These are phyloP conservation scores for Pheosia gnoma DNA, from an alignment of 2,888 invertebrate species.

Conservation along the genomic window DNA sequence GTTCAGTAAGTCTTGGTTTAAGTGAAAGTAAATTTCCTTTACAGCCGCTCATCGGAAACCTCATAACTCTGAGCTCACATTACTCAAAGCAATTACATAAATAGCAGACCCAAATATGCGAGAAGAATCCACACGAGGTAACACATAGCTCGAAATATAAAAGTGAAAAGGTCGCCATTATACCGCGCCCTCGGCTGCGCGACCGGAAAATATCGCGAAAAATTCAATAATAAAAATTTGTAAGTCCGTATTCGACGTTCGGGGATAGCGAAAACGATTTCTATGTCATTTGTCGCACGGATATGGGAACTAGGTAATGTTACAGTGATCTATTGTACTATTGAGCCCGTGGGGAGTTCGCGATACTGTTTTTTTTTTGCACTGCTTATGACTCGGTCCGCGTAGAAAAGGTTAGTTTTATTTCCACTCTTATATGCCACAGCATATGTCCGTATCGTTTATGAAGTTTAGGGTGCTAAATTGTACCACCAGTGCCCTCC, in stretches of 20 bases:
- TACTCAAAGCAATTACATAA: slow-evolving; percentile 31
- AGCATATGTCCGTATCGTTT: too few relatives aligned
- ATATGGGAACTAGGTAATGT: slow-evolving; percentile 51
- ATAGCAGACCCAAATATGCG: slow-evolving; percentile 27
- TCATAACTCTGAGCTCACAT: too few relatives aligned
- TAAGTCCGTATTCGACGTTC: slow-evolving; percentile 47
- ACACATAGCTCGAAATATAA: slow-evolving; percentile 34
- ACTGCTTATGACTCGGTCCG: background rate
- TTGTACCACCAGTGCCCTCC: too few relatives aligned
- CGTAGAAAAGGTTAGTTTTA: background rate
- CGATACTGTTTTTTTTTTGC: slow-evolving; percentile 63
- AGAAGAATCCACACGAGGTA: slow-evolving; percentile 27
- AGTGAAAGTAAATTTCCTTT: too few relatives aligned
- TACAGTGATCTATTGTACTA: slow-evolving; percentile 62
- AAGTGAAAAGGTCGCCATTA: slow-evolving; percentile 47
- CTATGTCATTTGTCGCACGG: slow-evolving; percentile 62
- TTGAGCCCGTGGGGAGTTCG: slow-evolving; percentile 31
- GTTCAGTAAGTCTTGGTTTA: too few relatives aligned
- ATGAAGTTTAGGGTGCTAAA: too few relatives aligned
- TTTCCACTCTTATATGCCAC: background rate
- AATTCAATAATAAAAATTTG: slow-evolving; percentile 56
- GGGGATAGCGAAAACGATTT: slow-evolving; percentile 56
- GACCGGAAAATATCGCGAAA: slow-evolving; percentile 53
- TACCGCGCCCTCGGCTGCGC: slow-evolving; percentile 45
- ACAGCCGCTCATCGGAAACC: too few relatives aligned